Conservation (phyloP, 2,113 vertebrate species). For the Tringa solitaria region DNA sequence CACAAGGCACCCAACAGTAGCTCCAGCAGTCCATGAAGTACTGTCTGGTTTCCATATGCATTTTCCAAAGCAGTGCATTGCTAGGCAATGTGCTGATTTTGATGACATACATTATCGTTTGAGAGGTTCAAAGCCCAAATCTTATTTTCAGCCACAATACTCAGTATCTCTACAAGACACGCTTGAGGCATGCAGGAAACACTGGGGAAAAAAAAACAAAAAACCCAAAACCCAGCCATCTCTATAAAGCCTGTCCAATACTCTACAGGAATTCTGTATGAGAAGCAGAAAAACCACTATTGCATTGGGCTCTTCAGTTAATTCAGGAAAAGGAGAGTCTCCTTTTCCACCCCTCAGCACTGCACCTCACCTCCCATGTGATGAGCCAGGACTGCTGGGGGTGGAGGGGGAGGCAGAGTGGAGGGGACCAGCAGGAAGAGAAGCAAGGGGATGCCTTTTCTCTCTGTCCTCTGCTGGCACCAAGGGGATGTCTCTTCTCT, state of each 20-base stretch:
- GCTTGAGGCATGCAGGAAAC: not conserved
- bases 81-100: not conserved
- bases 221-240: not conserved
- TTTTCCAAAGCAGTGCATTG: not conserved
- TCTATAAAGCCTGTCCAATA: not conserved
- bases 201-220: not conserved
- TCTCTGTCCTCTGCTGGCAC: too few species aligned
- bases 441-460: not conserved
- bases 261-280: not conserved
- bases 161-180: not conserved
- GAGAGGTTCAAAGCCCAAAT: not conserved
- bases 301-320: not conserved
- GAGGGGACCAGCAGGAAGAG: not conserved
- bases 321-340: not conserved
- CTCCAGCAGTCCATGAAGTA: not conserved
- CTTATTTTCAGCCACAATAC: not conserved
- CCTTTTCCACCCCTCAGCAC: not conserved
- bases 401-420: accelerated
- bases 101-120: not conserved
- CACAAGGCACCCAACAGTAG: not conserved
- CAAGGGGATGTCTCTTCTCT: not conserved
- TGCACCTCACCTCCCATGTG: not conserved
- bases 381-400: not conserved
- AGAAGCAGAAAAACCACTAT: not conserved
- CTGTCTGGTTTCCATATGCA: not conserved